phyloP scores from a whole-genome alignment of 2,797 vertebrate species.

The Rhinatrema bivittatum region DNA sequence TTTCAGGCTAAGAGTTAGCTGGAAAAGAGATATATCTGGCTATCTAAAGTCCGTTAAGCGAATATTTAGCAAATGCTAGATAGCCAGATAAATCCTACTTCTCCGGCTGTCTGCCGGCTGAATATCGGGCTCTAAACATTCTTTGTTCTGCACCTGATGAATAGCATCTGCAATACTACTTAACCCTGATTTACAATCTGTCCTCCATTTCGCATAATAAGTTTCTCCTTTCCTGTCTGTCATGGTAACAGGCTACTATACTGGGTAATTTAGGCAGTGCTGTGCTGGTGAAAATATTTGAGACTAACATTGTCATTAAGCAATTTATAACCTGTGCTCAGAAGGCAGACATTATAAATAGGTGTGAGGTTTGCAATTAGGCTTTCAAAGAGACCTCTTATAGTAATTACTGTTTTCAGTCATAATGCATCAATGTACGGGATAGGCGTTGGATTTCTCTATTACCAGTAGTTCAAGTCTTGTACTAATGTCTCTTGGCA shows the following conservation, averaged over 20 bases:
- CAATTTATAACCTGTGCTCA: background rate
- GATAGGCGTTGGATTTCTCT: background rate
- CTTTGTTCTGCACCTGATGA: background rate
- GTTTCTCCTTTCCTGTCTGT: background rate
- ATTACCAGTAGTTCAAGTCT: background rate
- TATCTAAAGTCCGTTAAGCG: too few relatives aligned
- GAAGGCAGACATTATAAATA: background rate
- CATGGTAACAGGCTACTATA: too few relatives aligned
- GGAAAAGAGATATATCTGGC: too few relatives aligned
- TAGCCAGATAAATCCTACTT: too few relatives aligned
- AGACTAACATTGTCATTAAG: background rate
- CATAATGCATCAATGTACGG: background rate
- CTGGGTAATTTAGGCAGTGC: accelerated
- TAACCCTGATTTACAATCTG: background rate
- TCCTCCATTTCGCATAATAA: background rate
- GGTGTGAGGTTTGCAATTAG: background rate
- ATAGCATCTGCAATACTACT: background rate
- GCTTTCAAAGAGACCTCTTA: background rate
- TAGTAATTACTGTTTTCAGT: background rate
- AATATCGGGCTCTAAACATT: background rate
- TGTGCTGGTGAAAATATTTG: background rate
- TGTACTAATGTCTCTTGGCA: background rate
- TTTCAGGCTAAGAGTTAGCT: too few relatives aligned
- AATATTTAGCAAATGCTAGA: too few relatives aligned
- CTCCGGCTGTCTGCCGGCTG: too few relatives aligned